Evolutionary conservation across 2,113 vertebrate species (phyloP).

Genomic region (Sinocyclocheilus rhinocerous): DNA sequence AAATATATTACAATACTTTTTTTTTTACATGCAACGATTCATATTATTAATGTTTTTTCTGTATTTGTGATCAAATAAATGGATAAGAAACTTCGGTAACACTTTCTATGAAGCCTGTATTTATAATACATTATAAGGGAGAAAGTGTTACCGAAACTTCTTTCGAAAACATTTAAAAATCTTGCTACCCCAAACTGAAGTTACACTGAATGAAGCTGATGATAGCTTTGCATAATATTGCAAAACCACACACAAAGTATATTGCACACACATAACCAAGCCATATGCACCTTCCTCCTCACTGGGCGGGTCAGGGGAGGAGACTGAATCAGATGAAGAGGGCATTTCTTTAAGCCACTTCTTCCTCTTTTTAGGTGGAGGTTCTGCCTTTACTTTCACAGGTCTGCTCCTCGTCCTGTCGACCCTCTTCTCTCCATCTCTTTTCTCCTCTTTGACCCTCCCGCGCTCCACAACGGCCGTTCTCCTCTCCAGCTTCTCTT

Average conservation of each 20-base stretch:
- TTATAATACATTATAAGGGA: too few species aligned
- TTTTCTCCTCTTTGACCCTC: constrained; percentile 72
- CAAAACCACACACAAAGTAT: constrained; percentile 20
- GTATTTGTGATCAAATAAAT: background rate
- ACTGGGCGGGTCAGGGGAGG: constrained; percentile 77
- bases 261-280: background rate
- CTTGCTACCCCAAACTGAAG: background rate
- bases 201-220: background rate
- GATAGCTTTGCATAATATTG: background rate
- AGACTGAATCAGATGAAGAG: constrained; percentile 86
- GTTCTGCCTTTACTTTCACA: constrained; percentile 86
- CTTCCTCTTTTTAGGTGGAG: constrained; percentile 93
- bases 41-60: background rate
- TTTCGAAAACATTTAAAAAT: background rate
- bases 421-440: constrained; percentile 67
- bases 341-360: constrained; percentile 89
- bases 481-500: constrained; percentile 73
- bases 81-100: background rate
- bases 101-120: too few species aligned
- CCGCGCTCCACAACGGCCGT: constrained; percentile 63
- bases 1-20: too few species aligned
- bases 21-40: background rate
- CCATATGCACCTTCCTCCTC: constrained; percentile 84
- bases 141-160: too few species aligned
- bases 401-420: constrained; percentile 75